phyloP scores from a whole-genome alignment of 2,113 vertebrate species.

The Heliornis fulica region DNA sequence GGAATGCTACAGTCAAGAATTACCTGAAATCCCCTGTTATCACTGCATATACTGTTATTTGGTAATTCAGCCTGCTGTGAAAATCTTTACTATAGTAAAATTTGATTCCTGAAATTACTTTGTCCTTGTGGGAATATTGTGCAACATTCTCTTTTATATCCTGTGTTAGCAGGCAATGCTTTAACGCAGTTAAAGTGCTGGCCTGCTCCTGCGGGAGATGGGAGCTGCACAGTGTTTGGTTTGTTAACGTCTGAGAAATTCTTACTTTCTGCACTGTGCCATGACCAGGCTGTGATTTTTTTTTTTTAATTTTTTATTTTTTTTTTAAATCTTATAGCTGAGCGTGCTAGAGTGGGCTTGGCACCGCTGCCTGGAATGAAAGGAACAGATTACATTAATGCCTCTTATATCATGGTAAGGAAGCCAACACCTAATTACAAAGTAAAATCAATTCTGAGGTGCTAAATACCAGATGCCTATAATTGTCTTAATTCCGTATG shows the following conservation, averaged over 20 bases:
- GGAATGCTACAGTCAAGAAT: constrained; percentile 5
- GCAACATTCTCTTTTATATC: constrained; percentile 47
- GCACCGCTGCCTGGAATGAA: constrained; percentile 91
- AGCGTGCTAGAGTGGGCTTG: constrained; percentile 89
- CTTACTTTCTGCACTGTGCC: constrained; percentile 13
- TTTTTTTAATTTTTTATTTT: constrained; percentile 10
- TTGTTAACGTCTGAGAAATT: constrained; percentile 44
- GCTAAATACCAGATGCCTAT: constrained; percentile 65
- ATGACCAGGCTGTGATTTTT: constrained; percentile 33
- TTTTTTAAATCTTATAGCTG: constrained; percentile 74
- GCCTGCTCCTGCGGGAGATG: constrained; percentile 34
- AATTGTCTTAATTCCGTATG: constrained; percentile 53
- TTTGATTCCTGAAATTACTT: constrained; percentile 50
- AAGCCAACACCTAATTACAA: constrained; percentile 65
- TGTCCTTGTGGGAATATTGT: constrained; percentile 48
- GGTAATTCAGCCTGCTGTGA: constrained; percentile 48
- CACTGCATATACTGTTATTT: constrained; percentile 47
- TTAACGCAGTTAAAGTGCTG: constrained; percentile 53
- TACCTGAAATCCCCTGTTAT: constrained; percentile 25
- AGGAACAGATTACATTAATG: constrained; percentile 96
- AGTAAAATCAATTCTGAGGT: constrained; percentile 67
- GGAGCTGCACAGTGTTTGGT: constrained; percentile 27
- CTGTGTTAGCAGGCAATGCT: constrained; percentile 39
- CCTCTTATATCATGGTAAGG: constrained; percentile 97
- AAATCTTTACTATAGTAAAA: constrained; percentile 49